Percentiles rank a stretch among this genome's conserved stretches.
These are phyloP conservation scores for Pseudochirops corinnae DNA, from an alignment of 2,797 vertebrate species.

Conservation along the genomic window DNA sequence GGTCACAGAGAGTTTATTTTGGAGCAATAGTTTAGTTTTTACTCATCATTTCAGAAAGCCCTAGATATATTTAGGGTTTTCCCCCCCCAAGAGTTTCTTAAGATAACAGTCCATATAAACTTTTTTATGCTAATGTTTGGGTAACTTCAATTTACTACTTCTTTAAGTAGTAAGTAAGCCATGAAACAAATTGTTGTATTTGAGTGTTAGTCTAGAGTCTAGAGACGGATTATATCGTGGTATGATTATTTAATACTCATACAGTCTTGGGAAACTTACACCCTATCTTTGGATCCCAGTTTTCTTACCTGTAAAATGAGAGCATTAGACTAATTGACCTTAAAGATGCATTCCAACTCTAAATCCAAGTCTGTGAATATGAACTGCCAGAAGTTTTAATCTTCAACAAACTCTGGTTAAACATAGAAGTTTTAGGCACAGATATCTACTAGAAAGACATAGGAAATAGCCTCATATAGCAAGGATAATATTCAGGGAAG, in stretches of 20 bases:
- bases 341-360: neutral
- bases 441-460: neutral
- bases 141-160: neutral
- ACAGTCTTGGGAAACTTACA: neutral
- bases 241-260: neutral
- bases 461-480: neutral
- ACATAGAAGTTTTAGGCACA: neutral
- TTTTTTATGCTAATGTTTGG: neutral
- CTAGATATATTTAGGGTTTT: neutral
- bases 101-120: neutral
- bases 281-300: neutral
- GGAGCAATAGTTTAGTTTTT: neutral
- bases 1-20: neutral
- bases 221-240: neutral
- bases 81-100: neutral
- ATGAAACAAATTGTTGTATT: neutral
- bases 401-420: neutral
- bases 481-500: neutral
- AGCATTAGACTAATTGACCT: neutral
- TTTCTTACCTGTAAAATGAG: neutral
- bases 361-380: neutral
- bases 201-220: neutral
- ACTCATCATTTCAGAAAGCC: neutral
- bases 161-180: neutral
- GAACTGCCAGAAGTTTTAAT: neutral